Percentiles rank a stretch among this genome's conserved stretches.
Evolutionary conservation across 1,140 invertebrate species (phyloP).

Genomic region (Achroia grisella): DNA sequence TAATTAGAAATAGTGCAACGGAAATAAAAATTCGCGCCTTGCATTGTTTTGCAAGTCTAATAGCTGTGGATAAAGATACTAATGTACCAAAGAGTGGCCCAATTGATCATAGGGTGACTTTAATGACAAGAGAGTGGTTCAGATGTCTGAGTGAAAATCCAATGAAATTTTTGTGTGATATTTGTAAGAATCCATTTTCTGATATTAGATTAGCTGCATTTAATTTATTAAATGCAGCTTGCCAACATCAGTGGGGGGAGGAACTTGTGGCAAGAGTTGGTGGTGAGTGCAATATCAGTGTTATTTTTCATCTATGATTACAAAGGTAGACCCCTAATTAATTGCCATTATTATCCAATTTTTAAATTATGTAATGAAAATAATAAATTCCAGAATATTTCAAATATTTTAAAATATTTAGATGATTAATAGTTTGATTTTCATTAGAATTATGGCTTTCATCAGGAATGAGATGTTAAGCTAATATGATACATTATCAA

Average conservation of each 20-base stretch:
- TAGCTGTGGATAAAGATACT: constrained; percentile 53
- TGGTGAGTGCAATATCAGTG: constrained; percentile 37
- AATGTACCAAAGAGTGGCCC: constrained; percentile 14
- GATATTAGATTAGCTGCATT: constrained; percentile 76
- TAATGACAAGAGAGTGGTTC: constrained; percentile 73
- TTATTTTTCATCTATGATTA: not conserved
- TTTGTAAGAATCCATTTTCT: constrained; percentile 78
- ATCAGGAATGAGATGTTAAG: no score
- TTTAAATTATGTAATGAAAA: no score
- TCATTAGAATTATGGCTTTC: no score
- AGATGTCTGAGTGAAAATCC: constrained; percentile 57
- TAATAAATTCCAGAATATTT: no score
- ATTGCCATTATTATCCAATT: no score
- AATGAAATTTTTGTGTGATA: constrained; percentile 62
- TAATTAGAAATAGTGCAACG: constrained; percentile 75
- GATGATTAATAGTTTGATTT: no score
- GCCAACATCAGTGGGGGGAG: constrained; percentile 77
- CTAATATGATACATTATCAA: no score
- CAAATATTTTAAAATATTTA: no score
- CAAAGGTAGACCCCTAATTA: not conserved
- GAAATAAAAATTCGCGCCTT: constrained; percentile 77
- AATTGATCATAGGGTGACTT: constrained; percentile 60
- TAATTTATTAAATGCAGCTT: constrained; percentile 71
- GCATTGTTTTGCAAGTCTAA: constrained; percentile 75
- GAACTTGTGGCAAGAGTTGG: constrained; percentile 74